Evolutionary conservation across 2,797 vertebrate species (phyloP).

Genomic region (Melanotaenia parkinsoni): DNA sequence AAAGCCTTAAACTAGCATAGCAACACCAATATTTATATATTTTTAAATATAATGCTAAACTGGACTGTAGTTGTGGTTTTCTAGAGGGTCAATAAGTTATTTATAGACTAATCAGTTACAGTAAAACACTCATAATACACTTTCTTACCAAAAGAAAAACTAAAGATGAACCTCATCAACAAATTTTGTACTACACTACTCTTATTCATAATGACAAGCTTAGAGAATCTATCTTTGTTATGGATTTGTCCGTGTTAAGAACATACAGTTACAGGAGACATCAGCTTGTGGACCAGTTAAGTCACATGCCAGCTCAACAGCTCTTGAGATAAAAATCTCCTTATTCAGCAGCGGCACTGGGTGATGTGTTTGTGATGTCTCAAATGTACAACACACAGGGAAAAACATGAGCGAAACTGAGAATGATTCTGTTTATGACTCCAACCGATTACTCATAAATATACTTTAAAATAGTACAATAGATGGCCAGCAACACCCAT

Average conservation of each 20-base stretch:
- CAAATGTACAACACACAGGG: neutral
- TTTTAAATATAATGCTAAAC: neutral
- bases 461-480: neutral
- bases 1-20: neutral
- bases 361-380: constrained; percentile 8
- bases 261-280: neutral
- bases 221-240: neutral
- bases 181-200: neutral
- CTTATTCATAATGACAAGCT: neutral
- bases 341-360: neutral
- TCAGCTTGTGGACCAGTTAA: neutral
- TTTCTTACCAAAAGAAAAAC: constrained; percentile 3
- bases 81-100: neutral
- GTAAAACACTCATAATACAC: neutral
- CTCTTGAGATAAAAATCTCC: neutral
- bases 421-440: neutral
- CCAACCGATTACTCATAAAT: neutral
- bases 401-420: neutral
- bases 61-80: neutral
- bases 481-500: neutral
- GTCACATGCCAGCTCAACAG: neutral
- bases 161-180: neutral
- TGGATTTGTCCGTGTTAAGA: neutral
- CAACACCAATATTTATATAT: neutral
- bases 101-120: neutral